Evolutionary conservation across 2,113 vertebrate genomes (phyloP), one percentile per base, ranked within the genome.

Genomic region (Ceuthmochares aereus): DNA sequence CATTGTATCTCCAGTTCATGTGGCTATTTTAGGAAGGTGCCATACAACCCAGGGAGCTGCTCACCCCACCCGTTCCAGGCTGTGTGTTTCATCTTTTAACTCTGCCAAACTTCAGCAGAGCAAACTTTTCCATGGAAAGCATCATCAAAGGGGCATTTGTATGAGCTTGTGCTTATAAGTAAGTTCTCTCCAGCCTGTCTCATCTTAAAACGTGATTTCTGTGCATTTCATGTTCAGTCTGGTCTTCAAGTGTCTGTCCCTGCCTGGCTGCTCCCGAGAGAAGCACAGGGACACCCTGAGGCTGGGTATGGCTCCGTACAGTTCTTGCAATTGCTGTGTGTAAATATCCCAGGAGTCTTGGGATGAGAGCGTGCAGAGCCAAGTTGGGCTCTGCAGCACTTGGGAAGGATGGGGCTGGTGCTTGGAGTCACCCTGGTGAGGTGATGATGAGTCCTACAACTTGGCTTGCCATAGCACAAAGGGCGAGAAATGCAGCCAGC

Each of bases 11-110:
- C 64, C 73, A 87, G 66, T 76, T 68, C 40, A 25, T 23, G 54
- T n/a, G 77, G 89, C 83, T 96, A 76, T 96, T 97, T 96, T 93
- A 93, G 86, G 92, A 93, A 87, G 92, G 86, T 96, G 89, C 83
- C 90, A 87, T 75, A 54, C 76, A 87, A 72, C 66, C 52, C n/a
- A 0, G 79, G 49, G 49, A 90, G 62, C 86, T 36, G 81, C 87
- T 67, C 6, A 9, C 52, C 51, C 79, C 70, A n/a, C 29, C 29
- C 8, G 34, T 90, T 94, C 64, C 88, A 95, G 68, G 85, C 80
- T 18, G 36, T 43, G 26, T 59, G 43, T 84, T 93, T 87, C 66
- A 84, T 92, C 88, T 89, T 15, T 20, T 20, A 66, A 32, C 55
- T 36, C 47, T 59, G 88, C 93, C 90, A 94, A 90, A 90, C 56